Evolutionary conservation across 1,140 invertebrate species (phyloP), one percentile per base, ranked within the genome.

Genomic region (Laodelphax striatellus): DNA sequence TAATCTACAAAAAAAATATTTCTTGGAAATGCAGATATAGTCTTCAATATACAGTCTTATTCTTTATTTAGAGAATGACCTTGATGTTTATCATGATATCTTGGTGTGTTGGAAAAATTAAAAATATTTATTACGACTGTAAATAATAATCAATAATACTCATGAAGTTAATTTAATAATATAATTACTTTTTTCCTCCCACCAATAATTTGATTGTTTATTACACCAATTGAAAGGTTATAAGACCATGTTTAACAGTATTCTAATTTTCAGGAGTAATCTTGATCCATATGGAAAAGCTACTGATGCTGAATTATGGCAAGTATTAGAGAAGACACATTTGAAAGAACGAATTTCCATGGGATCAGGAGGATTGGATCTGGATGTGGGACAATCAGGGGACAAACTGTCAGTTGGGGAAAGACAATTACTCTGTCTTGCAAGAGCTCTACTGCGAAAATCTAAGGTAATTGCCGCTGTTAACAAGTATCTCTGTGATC

Each of bases 401-500:
- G 73, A 66, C 50, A 82, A 81, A 68, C 78, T 90, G 44, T 94
- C 90, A 28, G 82, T 84, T 55, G 94, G 92, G 6, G 90, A 94
- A 73, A 83, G 82, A 64, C 95, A 96, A 73, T 74, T 96, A 55
- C 75, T 96, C 44, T 97, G 92, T 70, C 76, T 95, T 57, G 89
- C 86, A 0, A 79, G 92, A 70, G 94, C 91, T 54, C 72, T 95
- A 28, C 76, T 98, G 6, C 84, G 89, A 58, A 90, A 89, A 72
- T 82, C 91, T n/a, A 90, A 89, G 76, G 86, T 88, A 73, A 28
- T 17, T 57, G 24, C 24, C 24, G 2, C 6, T 28, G 24, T 28
- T n/a, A n/a, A n/a, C n/a, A n/a, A 66, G 34, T 43, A 55, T 31
- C 19, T 55, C 6, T 28, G 24, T 28, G 24, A 57, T 38, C 6